A percentile compares a stretch with the other conserved stretches of the same genome.
Evolutionary conservation across 2,113 vertebrate genomes (phyloP).

Genomic region (Chunga burmeisteri): DNA sequence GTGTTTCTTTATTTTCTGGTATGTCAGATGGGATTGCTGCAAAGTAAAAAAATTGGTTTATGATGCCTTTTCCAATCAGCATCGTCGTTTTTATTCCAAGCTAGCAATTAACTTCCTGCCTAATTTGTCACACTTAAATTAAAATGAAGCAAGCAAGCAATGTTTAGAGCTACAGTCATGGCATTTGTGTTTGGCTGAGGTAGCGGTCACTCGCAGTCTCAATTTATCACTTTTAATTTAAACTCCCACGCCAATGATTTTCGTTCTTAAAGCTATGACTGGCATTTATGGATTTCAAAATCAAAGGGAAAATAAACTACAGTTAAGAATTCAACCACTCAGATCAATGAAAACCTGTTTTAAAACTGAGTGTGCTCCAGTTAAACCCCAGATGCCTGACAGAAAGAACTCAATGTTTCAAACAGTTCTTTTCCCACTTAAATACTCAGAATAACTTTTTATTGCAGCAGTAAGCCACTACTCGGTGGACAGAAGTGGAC

Average conservation of each 20-base stretch:
- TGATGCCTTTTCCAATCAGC: slow-evolving; percentile 76
- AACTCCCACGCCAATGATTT: slow-evolving; percentile 61
- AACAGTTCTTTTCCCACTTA: background rate
- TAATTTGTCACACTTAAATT: slow-evolving; percentile 84
- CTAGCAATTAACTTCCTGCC: slow-evolving; percentile 77
- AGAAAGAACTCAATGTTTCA: slow-evolving; percentile 50
- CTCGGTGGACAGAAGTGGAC: background rate
- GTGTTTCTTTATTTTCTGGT: slow-evolving; percentile 51
- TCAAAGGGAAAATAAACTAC: slow-evolving; percentile 73
- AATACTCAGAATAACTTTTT: slow-evolving; percentile 28
- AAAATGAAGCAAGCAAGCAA: slow-evolving; percentile 61
- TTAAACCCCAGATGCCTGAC: slow-evolving; percentile 60
- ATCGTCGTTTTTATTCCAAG: slow-evolving; percentile 76
- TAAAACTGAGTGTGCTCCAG: slow-evolving; percentile 33
- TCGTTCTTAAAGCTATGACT: slow-evolving; percentile 62
- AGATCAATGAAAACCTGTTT: slow-evolving; percentile 66
- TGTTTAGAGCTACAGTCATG: slow-evolving; percentile 23
- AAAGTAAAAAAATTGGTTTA: slow-evolving; percentile 69
- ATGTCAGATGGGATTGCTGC: slow-evolving; percentile 12
- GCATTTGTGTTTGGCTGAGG: slow-evolving; percentile 42
- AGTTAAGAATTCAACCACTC: slow-evolving; percentile 66
- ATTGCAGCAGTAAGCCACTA: background rate
- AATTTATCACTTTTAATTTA: slow-evolving; percentile 74
- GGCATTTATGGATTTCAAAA: slow-evolving; percentile 73
- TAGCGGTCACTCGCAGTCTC: slow-evolving; percentile 47